Conservation (phyloP, 23 tunicate species). For the Ciona savignyi region DNA sequence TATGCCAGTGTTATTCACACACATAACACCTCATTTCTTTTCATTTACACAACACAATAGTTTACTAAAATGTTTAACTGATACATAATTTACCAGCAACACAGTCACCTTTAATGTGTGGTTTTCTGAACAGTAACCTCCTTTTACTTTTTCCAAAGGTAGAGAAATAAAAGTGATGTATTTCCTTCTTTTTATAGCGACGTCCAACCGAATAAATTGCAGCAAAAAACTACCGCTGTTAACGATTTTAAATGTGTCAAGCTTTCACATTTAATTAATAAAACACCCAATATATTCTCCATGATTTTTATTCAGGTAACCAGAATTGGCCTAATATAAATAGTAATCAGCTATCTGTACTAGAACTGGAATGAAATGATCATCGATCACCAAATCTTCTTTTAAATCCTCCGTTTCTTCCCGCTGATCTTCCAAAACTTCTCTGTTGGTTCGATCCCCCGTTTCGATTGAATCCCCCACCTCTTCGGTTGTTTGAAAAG, state of each 20-base stretch:
- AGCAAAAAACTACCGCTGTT: no score
- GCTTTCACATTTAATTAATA: background rate
- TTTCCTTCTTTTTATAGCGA: no score
- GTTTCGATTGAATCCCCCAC: slow-evolving; percentile 14
- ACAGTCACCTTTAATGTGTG: no score
- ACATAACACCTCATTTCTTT: no score
- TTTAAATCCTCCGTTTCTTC: background rate
- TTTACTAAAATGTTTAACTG: no score
- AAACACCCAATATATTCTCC: background rate
- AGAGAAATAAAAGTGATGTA: no score
- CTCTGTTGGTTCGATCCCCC: background rate
- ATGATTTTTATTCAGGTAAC: background rate
- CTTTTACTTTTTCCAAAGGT: no score
- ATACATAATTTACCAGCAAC: no score
- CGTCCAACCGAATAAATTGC: no score
- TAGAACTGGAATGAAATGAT: background rate
- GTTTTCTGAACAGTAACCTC: no score
- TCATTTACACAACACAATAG: no score
- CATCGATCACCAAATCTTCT: background rate
- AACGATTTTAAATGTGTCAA: background rate
- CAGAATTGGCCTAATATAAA: background rate
- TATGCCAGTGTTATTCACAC: no score
- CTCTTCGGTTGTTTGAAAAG: background rate
- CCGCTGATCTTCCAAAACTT: slow-evolving; percentile 1
- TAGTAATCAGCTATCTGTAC: background rate